Evolutionary conservation across 2,797 vertebrate genomes (phyloP), one percentile per base, ranked within the genome.

Genomic region (Tympanoctomys barrerae): DNA sequence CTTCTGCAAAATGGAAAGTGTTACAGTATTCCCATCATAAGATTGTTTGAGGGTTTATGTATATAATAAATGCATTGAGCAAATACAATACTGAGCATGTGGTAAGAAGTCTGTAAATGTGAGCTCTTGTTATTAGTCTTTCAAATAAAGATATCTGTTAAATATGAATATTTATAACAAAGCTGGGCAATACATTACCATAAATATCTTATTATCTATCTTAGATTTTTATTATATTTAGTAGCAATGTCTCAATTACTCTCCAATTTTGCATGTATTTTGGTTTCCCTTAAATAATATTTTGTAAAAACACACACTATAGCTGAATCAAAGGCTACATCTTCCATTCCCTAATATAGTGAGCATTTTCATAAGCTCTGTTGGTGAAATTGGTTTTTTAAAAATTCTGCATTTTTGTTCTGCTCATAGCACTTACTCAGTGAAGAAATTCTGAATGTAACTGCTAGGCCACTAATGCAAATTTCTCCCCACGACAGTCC

Each of bases 401-500:
- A 87, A 96, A 94, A 89, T 88, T 61, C 57, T 82, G 0, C 92
- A 89, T 90, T 91, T 91, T 96, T 87, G 91, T 95, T 96, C 81
- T 84, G 59, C 39, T 21, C 54, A 80, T 62, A 59, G 59, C 46
- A 86, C 31, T 97, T 93, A 26, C 91, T 93, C 85, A 80, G 64
- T 80, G 49, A 82, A 70, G 85, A 97, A 96, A 96, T 94, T 96
- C 93, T 92, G 70, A 95, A 93, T 57, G 24, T 86, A 96, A 88
- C 94, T 90, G 59, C 96, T 95, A 96, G 85, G 52, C 46, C 79
- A 92, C 93, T 93, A 90, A 97, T 84, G 92, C 93, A 95, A 91
- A 95, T 92, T 88, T 90, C 62, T 92, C 96, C 80, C 87, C 89
- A 86, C 88, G 26, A 82, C 86, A 80, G 73, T 91, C 96, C 97